These are phyloP conservation scores for Chalcosyrphus nemorum DNA, from an alignment of 2,888 invertebrate genomes.

Conservation along the genomic window DNA sequence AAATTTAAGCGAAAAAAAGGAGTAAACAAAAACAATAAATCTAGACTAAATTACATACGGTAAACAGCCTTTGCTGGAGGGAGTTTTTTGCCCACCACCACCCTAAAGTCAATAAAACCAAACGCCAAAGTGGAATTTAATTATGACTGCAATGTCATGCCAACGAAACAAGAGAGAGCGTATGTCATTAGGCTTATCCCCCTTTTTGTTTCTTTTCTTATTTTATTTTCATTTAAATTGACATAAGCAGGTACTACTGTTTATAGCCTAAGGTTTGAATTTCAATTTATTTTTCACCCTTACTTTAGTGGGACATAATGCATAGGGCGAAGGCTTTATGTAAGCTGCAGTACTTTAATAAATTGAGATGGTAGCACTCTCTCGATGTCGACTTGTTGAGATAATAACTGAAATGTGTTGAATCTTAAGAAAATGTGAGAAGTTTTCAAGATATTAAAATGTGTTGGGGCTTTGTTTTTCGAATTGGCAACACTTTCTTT, in stretches of 20 bases:
- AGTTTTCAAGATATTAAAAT: not conserved
- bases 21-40: slow-evolving; percentile 24
- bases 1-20: not conserved
- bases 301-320: not conserved
- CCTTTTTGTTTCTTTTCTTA: not conserved
- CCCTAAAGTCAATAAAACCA: slow-evolving; percentile 5
- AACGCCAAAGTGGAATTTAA: slow-evolving; percentile 28
- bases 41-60: slow-evolving; percentile 1
- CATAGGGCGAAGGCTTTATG: not conserved
- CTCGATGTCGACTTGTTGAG: not conserved
- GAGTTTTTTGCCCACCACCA: not conserved
- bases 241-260: slow-evolving; percentile 6
- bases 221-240: not conserved
- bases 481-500: too few relatives aligned
- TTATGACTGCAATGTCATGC: slow-evolving; percentile 22
- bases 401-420: not conserved
- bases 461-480: too few relatives aligned
- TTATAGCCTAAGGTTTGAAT: not conserved
- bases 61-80: slow-evolving; percentile 3
- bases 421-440: not conserved
- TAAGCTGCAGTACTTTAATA: not conserved
- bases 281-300: slow-evolving; percentile 5
- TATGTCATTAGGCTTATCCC: slow-evolving; percentile 22
- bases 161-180: slow-evolving; percentile 1
- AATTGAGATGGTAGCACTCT: not conserved